These are phyloP conservation scores for Plagiodera versicolora DNA, from an alignment of 2,888 invertebrate species.

Conservation along the genomic window DNA sequence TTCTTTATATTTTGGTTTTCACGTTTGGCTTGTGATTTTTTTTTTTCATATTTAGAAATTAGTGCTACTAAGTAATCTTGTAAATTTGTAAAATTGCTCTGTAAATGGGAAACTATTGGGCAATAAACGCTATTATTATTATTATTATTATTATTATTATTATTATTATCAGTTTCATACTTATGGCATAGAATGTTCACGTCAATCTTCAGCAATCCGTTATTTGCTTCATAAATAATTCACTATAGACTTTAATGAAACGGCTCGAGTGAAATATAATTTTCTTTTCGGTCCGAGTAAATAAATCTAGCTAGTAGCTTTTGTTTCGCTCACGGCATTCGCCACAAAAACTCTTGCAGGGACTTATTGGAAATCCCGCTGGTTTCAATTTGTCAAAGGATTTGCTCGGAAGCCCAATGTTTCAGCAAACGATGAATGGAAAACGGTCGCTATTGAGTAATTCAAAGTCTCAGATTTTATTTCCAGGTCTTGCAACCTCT, in stretches of 20 bases:
- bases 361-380: background rate
- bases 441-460: background rate
- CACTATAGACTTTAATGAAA: background rate
- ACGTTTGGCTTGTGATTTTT: too few relatives aligned
- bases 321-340: background rate
- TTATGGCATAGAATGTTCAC: background rate
- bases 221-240: background rate
- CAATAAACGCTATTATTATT: too few relatives aligned
- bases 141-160: too few relatives aligned
- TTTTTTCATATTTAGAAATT: too few relatives aligned
- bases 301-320: background rate
- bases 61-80: too few relatives aligned
- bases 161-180: background rate
- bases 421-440: background rate
- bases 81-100: too few relatives aligned
- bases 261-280: background rate
- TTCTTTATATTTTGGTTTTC: too few relatives aligned
- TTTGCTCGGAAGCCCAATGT: background rate
- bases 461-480: background rate
- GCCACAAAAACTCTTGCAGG: background rate
- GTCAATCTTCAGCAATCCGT: background rate
- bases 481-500: background rate
- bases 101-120: too few relatives aligned
- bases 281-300: background rate
- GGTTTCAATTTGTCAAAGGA: slow-evolving; percentile 1